These are phyloP conservation scores for Megalurothrips usitatus DNA, from an alignment of 2,888 invertebrate genomes.

Conservation along the genomic window DNA sequence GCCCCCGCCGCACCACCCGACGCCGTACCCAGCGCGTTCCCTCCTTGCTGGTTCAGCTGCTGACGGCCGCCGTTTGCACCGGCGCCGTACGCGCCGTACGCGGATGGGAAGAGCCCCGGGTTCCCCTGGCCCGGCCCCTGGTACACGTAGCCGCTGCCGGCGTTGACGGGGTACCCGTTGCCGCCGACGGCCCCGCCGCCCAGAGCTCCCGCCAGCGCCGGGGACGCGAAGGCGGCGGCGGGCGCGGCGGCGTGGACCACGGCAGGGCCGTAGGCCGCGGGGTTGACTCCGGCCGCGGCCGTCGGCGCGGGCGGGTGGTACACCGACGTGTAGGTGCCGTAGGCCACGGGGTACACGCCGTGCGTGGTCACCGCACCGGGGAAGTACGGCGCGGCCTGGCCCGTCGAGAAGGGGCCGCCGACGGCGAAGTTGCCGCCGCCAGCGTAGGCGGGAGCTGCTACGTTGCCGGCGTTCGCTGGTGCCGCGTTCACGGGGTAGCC, in stretches of 20 bases:
- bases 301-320: background rate
- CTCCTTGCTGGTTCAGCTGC: background rate
- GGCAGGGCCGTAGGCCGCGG: background rate
- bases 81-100: background rate
- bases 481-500: background rate
- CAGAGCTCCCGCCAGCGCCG: too few relatives aligned
- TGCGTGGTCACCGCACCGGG: slow-evolving; percentile 10
- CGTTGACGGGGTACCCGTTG: background rate
- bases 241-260: background rate
- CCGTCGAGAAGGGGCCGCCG: background rate
- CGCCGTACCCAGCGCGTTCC: too few relatives aligned
- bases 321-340: slow-evolving; percentile 14
- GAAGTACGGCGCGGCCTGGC: background rate
- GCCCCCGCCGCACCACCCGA: too few relatives aligned
- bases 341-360: slow-evolving; percentile 18
- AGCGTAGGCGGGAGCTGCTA: background rate
- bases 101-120: too few relatives aligned
- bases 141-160: background rate
- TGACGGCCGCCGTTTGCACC: background rate
- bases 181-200: background rate
- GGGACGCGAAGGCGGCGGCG: background rate
- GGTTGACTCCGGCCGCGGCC: background rate
- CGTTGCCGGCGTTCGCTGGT: background rate
- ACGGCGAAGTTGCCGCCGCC: background rate
- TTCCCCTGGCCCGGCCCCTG: background rate